Evolutionary conservation across 2,113 vertebrate species (phyloP).

Genomic region (Pristiophorus japonicus): DNA sequence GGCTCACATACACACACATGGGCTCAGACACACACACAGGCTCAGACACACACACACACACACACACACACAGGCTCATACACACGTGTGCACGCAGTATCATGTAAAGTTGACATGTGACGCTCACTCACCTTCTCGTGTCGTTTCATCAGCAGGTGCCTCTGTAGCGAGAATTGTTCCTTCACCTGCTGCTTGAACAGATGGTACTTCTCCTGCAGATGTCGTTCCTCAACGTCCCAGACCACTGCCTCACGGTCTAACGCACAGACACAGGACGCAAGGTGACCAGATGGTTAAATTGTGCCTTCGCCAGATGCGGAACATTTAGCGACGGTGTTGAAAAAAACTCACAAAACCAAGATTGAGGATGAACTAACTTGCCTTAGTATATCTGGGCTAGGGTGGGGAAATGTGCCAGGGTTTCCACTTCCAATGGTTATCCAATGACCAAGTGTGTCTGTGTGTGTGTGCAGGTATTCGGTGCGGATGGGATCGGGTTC

Average conservation of each 20-base stretch:
- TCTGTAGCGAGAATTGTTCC: conserved; percentile 55
- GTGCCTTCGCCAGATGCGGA: background rate
- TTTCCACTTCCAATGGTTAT: background rate
- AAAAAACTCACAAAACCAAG: background rate
- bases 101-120: background rate
- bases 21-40: too few species aligned
- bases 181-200: conserved; percentile 61
- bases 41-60: background rate
- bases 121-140: conserved; percentile 54
- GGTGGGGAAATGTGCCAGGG: background rate
- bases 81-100: background rate
- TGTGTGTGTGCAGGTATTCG: too few species aligned
- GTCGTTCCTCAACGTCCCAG: conserved; percentile 58
- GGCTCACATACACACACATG: background rate
- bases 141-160: conserved; percentile 55
- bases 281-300: background rate
- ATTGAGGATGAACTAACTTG: background rate
- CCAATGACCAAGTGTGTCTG: too few species aligned
- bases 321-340: background rate
- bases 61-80: too few species aligned
- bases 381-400: background rate
- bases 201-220: conserved; percentile 62
- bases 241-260: conserved; percentile 56
- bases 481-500: background rate
- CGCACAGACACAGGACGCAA: background rate